These are phyloP conservation scores for Ophion ventricosus DNA, from an alignment of 2,888 invertebrate genomes.

Conservation along the genomic window DNA sequence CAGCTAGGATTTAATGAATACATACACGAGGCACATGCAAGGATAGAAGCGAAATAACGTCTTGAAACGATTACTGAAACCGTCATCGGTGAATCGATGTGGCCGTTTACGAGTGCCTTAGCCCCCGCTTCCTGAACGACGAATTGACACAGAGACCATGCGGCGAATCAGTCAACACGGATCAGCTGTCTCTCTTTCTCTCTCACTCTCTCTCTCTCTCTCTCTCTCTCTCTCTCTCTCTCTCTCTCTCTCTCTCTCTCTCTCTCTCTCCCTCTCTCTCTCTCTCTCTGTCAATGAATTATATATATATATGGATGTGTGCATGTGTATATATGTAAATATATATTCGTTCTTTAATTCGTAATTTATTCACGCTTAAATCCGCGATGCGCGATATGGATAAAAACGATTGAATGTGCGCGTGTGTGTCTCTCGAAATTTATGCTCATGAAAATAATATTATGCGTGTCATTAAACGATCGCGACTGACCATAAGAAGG, in stretches of 20 bases:
- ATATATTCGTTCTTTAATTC: conserved; percentile 18
- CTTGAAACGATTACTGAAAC: conserved; percentile 19
- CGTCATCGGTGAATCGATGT: conserved; percentile 29
- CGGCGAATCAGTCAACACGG: conserved; percentile 5
- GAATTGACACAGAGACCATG: conserved; percentile 1
- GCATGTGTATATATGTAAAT: not conserved
- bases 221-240: no score
- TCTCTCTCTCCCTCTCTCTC: conserved; percentile 10
- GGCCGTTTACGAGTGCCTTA: conserved; percentile 48
- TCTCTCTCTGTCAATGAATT: conserved; percentile 10
- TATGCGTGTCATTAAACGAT: conserved; percentile 23
- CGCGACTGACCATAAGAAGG: conserved; percentile 29
- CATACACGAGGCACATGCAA: not conserved
- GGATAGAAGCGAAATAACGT: conserved; percentile 20
- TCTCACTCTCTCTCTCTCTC: no score
- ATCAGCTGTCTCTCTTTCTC: conserved; percentile 8
- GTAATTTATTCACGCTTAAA: conserved; percentile 50
- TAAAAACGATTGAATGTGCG: conserved; percentile 33
- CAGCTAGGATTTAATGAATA: conserved; percentile 60
- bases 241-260: not conserved
- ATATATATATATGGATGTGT: not conserved
- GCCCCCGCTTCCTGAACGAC: not conserved
- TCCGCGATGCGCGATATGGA: conserved; percentile 35
- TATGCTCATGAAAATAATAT: conserved; percentile 18
- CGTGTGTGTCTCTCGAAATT: conserved; percentile 31